phyloP scores from a whole-genome alignment of 2,113 vertebrate genomes.

The Sylvietta virens region DNA sequence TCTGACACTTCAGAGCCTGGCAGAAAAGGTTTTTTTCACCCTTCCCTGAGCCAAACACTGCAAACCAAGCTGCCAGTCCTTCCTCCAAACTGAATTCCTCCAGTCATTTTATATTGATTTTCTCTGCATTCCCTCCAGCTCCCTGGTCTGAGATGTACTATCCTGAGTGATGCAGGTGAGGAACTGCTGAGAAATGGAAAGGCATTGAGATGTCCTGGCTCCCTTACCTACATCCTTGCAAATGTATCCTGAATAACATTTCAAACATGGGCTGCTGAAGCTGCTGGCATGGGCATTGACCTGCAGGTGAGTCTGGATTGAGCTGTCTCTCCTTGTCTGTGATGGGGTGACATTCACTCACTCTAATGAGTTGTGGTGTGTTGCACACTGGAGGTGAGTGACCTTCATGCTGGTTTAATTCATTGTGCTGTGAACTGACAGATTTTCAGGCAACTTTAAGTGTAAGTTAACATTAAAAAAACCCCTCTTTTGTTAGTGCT shows the following conservation, averaged over 20 bases:
- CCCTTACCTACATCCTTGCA: neutral
- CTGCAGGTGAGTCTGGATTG: neutral
- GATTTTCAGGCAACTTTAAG: neutral
- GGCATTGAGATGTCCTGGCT: neutral
- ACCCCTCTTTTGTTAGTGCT: neutral
- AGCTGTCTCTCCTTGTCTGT: neutral
- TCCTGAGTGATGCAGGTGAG: neutral
- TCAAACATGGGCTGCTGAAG: neutral
- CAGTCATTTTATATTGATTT: neutral
- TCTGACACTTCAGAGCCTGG: neutral
- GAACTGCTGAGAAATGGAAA: neutral
- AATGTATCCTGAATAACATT: neutral
- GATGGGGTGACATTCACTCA: neutral
- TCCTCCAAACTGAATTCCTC: neutral
- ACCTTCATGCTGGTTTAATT: neutral
- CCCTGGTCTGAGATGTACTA: neutral
- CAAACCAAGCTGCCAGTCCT: neutral
- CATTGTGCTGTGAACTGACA: neutral
- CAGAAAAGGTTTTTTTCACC: neutral
- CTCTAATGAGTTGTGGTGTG: neutral
- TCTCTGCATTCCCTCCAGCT: neutral
- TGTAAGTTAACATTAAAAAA: neutral
- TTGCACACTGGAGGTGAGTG: neutral
- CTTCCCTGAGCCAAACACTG: neutral
- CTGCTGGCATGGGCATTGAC: neutral